phyloP scores from a whole-genome alignment of 2,113 vertebrate genomes.

The Smithornis capensis region DNA sequence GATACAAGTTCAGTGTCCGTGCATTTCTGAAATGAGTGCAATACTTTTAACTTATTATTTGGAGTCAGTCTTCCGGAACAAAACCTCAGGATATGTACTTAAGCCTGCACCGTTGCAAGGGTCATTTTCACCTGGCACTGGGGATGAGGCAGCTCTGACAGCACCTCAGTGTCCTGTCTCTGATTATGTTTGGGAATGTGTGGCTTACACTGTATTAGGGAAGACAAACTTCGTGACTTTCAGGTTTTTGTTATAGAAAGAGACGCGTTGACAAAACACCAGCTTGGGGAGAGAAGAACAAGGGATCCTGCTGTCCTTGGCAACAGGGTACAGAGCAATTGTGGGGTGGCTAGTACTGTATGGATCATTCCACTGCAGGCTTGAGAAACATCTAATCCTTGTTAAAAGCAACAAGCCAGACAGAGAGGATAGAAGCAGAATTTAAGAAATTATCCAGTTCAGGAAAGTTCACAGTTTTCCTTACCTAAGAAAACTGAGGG shows the following conservation, averaged over 20 bases:
- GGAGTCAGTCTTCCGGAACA: not conserved
- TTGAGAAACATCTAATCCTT: not conserved
- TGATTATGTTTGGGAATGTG: accelerated
- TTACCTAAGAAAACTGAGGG: not conserved
- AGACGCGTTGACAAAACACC: not conserved
- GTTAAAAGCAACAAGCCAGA: not conserved
- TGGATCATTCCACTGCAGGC: not conserved
- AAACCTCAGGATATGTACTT: not conserved
- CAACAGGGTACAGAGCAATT: not conserved
- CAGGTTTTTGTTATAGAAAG: not conserved
- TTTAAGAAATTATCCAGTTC: not conserved
- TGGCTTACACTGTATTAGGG: accelerated
- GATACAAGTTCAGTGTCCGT: not conserved
- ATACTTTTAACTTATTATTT: not conserved
- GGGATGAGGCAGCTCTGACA: not conserved
- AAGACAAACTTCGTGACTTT: not conserved
- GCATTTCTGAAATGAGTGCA: not conserved
- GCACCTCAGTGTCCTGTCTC: not conserved
- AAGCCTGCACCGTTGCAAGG: not conserved
- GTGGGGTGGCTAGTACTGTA: no score
- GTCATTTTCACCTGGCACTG: not conserved
- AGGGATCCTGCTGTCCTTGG: not conserved
- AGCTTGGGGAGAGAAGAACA: not conserved
- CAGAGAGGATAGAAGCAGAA: not conserved
- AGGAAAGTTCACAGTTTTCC: not conserved